phyloP scores from a whole-genome alignment of 2,888 invertebrate species.

The Notocelia uddmanniana region DNA sequence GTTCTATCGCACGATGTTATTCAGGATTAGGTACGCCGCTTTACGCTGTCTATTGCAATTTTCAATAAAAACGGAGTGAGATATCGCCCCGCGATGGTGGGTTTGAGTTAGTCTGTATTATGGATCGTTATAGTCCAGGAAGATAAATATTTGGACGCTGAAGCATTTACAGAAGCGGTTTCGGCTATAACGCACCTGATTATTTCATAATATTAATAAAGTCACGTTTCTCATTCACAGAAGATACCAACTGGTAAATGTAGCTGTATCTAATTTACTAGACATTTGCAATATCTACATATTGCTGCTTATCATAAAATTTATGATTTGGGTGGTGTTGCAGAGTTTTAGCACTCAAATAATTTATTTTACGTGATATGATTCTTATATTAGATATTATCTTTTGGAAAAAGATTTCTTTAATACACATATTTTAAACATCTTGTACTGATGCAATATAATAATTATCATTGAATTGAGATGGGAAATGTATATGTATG shows the following conservation, averaged over 20 bases:
- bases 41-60: neutral
- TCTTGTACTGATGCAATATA: too few species aligned
- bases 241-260: neutral
- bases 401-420: too few species aligned
- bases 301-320: neutral
- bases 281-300: neutral
- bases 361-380: neutral
- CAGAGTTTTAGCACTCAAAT: neutral
- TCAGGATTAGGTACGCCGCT: neutral
- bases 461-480: too few species aligned
- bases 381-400: too few species aligned
- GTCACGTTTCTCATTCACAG: conserved; percentile 13
- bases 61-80: conserved; percentile 2
- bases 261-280: neutral
- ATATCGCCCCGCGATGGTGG: neutral
- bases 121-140: neutral
- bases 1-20: neutral
- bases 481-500: neutral
- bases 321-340: neutral
- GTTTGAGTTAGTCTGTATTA: conserved; percentile 7
- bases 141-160: conserved; percentile 27
- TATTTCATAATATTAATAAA: conserved; percentile 10
- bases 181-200: conserved; percentile 14
- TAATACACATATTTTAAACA: too few species aligned
- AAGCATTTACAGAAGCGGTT: conserved; percentile 21